Conservation (phyloP, 2,888 invertebrate species). For the Eustalomyia histrio region DNA sequence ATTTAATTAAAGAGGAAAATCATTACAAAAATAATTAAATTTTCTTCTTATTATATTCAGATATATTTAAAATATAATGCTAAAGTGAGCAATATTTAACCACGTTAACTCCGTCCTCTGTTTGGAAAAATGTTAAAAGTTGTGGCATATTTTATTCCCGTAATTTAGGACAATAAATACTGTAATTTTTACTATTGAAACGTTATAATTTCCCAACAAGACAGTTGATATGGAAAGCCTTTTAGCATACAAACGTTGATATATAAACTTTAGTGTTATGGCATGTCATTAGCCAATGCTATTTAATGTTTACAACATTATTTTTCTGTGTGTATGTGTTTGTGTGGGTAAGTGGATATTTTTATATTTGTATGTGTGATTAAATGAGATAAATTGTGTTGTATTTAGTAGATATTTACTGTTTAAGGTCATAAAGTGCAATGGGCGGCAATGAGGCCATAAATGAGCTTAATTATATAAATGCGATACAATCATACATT, state of each 20-base stretch:
- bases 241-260: not conserved
- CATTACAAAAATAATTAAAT: too few relatives aligned
- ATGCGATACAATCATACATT: not conserved
- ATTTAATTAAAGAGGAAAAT: too few relatives aligned
- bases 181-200: too few relatives aligned
- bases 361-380: constrained; percentile 10
- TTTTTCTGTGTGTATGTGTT: constrained; percentile 1
- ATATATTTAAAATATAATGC: too few relatives aligned
- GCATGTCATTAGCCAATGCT: constrained; percentile 50
- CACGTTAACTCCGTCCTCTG: too few relatives aligned
- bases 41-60: too few relatives aligned
- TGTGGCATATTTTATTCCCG: too few relatives aligned
- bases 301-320: constrained; percentile 36
- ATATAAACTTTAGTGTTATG: constrained; percentile 24
- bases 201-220: too few relatives aligned
- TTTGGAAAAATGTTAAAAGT: too few relatives aligned
- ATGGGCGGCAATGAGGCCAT: constrained; percentile 59
- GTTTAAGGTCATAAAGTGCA: constrained; percentile 62
- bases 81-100: too few relatives aligned
- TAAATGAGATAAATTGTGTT: constrained; percentile 56
- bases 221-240: too few relatives aligned
- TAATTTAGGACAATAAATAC: too few relatives aligned
- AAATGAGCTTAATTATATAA: constrained; percentile 54
- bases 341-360: not conserved
- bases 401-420: constrained; percentile 66